phyloP scores from a whole-genome alignment of 2,888 invertebrate species.

The Tetanocera ferruginea region DNA sequence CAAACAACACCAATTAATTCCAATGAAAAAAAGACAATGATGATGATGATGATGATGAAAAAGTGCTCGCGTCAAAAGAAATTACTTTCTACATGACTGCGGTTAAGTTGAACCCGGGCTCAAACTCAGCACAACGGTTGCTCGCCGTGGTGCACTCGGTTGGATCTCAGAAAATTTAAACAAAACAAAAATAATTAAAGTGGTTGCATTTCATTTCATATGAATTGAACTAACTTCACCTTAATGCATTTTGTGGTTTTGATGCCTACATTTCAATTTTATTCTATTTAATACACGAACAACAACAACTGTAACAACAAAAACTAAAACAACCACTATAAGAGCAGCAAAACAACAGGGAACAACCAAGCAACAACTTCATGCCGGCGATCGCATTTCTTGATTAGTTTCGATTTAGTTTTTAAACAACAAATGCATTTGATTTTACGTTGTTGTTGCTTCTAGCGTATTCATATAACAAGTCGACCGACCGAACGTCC shows the following conservation, averaged over 20 bases:
- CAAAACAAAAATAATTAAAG: neutral
- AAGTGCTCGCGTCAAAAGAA: constrained; percentile 7
- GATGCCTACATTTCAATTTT: constrained; percentile 9
- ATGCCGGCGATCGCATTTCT: neutral
- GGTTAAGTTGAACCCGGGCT: neutral
- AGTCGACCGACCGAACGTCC: neutral
- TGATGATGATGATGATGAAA: neutral
- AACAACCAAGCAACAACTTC: neutral
- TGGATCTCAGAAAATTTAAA: too few species aligned
- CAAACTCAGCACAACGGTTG: neutral
- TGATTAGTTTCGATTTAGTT: constrained; percentile 18
- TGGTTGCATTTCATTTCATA: constrained; percentile 4
- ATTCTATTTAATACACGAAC: neutral
- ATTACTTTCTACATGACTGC: constrained; percentile 29
- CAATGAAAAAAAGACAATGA: neutral
- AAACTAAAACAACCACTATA: neutral
- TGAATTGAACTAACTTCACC: neutral
- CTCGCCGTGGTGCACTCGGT: neutral
- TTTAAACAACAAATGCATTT: neutral
- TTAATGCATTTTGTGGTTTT: constrained; percentile 22
- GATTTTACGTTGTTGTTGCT: constrained; percentile 16
- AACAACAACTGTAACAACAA: neutral
- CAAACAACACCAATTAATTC: constrained; percentile 25
- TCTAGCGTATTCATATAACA: neutral
- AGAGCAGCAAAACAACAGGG: neutral